Conservation (phyloP, 2,113 vertebrate species). For the Lepus europaeus region DNA sequence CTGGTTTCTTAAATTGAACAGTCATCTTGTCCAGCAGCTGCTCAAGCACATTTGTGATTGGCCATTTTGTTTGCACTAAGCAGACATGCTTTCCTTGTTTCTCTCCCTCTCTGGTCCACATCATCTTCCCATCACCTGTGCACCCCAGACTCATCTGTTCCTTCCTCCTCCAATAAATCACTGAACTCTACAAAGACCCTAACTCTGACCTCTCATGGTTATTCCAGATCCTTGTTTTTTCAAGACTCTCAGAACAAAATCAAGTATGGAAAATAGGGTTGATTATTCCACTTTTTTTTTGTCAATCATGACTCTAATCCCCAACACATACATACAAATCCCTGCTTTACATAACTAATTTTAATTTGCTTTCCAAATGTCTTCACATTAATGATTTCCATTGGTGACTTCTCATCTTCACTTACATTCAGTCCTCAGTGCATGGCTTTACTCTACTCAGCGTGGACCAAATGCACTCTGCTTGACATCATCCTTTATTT, state of each 20-base stretch:
- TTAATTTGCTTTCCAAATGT: background rate
- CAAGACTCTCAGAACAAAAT: background rate
- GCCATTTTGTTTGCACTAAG: background rate
- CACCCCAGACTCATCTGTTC: background rate
- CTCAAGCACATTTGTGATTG: background rate
- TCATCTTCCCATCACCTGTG: background rate
- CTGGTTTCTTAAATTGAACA: background rate
- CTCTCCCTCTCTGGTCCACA: background rate
- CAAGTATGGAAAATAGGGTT: background rate
- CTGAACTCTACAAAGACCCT: background rate
- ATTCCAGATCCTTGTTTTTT: background rate
- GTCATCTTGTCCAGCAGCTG: background rate
- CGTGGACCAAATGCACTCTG: background rate
- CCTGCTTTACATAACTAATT: background rate
- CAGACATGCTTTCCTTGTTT: background rate
- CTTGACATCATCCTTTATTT: background rate
- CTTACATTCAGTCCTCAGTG: background rate
- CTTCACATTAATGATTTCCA: background rate
- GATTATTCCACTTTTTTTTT: background rate
- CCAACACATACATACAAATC: slow-evolving; percentile 18
- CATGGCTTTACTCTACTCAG: background rate
- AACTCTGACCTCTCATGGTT: background rate
- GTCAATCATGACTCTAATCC: background rate
- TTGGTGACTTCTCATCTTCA: background rate
- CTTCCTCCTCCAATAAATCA: background rate